Evolutionary conservation across 1,140 invertebrate genomes (phyloP), one percentile per base, ranked within the genome.

Genomic region (Ceratosolen fusciceps): DNA sequence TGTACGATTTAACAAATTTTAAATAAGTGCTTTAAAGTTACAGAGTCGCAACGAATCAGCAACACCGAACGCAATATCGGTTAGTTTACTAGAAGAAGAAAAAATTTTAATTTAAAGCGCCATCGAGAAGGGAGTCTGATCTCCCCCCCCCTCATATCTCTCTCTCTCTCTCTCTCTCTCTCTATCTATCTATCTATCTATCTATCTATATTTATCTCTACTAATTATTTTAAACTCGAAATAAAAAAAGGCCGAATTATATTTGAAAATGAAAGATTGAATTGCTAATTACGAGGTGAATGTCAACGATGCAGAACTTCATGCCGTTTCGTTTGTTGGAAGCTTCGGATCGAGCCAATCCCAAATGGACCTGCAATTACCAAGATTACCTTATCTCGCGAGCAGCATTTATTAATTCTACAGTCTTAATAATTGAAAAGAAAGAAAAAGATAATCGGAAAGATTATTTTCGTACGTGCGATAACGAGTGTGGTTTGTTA

Each of bases 381-480:
- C 21, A 21, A 34, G 39, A 78, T 62, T 78, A 39, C 21, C 29
- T 16, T 49, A 49, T 49, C 39, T 31, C 62, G 24, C 26, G 37
- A 77, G 52, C 24, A 16, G 34, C 65, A 49, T 39, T 68, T 26
- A 2, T 1, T n/a, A n/a, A 31, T 31, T 12, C 5, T 29, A 29
- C 43, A 14, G 39, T 10, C 26, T n/a, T n/a, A 10, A 2, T 10
- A 10, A 60, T 60, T 29, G 39, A 43, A 68, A 68, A 47, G 37
- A 77, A 43, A 10, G 52, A 54, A 54, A 71, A 34, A 39, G 47
- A 43, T 8, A 73, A 77, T 71, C 75, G 37, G 12, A 47, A 49
- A 79, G 60, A 79, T 79, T 79, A 79, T 68, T 39, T 49, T 26
- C 43, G 77, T 49, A 74, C 56, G 71, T 74, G 71, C 54, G 70